These are phyloP conservation scores for Drosophila pseudoananassae DNA, from an alignment of 1,140 invertebrate species.

Conservation along the genomic window DNA sequence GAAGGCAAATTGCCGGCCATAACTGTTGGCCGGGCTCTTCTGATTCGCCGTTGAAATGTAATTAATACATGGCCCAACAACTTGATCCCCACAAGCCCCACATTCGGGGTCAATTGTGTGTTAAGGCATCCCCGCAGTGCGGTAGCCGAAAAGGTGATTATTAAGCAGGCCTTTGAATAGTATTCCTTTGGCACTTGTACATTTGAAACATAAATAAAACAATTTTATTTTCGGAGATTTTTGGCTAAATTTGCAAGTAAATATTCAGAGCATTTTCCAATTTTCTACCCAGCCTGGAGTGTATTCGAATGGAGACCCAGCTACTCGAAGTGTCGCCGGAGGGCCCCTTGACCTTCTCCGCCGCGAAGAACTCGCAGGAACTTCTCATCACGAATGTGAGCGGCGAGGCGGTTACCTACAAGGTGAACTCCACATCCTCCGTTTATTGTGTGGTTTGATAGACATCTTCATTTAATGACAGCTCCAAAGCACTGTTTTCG, in stretches of 20 bases:
- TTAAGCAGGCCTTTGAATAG: conserved; percentile 2
- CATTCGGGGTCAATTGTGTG: conserved; percentile 53
- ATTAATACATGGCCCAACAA: conserved; percentile 60
- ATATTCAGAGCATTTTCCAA: not conserved
- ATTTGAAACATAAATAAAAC: not conserved
- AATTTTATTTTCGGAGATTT: not conserved
- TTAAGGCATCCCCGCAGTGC: conserved; percentile 39
- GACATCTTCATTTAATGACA: not conserved
- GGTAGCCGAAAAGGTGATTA: conserved; percentile 32
- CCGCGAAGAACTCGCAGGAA: not conserved
- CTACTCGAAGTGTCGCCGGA: conserved; percentile 7
- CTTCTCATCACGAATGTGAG: conserved; percentile 15
- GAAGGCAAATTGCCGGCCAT: conserved; percentile 45
- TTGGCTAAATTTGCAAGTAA: not conserved
- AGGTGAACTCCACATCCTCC: conserved; percentile 10
- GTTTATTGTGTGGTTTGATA: no score
- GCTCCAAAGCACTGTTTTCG: conserved; percentile 30
- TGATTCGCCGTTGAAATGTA: conserved; percentile 71
- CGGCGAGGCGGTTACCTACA: conserved; percentile 21
- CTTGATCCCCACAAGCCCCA: conserved; percentile 7
- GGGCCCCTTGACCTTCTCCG: conserved; percentile 19
- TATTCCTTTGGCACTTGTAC: not conserved
- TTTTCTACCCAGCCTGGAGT: not conserved
- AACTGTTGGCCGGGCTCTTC: conserved; percentile 60
- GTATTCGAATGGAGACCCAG: conserved; percentile 3